Evolutionary conservation across 1,140 invertebrate genomes (phyloP), one percentile per base, ranked within the genome.

Genomic region (Cephus cinctus): DNA sequence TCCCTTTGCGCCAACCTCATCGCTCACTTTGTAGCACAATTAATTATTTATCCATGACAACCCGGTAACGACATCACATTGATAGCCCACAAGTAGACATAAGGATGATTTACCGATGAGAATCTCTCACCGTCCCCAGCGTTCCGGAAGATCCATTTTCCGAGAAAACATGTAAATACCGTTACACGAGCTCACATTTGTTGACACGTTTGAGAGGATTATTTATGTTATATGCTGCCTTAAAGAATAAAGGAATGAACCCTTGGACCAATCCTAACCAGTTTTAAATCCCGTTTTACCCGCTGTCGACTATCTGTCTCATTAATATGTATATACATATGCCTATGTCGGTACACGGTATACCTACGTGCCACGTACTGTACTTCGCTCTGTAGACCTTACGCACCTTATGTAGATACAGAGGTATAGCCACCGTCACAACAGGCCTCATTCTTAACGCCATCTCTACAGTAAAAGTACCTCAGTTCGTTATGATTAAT

Each of bases 161-260:
- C 22, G 9, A 15, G 6, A n/a, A 19, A 23, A 21, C 39, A 41
- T 41, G 39, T 41, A 41, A 4, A 41, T 41, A 38, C 35, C n/a
- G 39, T 23, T 41, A 41, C 2, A 41, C 39, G 39, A 5, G 39
- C 20, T 8, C 22, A 14, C 12, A 5, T 12, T 41, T 19, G 39
- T 41, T 41, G 39, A 41, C 39, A 41, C 20, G 39, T 41, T 41
- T 41, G 39, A 41, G 12, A 41, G 18, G 22, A 41, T 20, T 41
- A 41, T 41, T 23, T 19, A 41, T 41, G 39, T 41, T 41, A 41
- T 41, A 12, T 27, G 25, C 25, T 27, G n/a, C 25, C 15, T 41
- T 41, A 19, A 41, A 15, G 20, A 41, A 41, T 41, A 41, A 41
- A 41, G 39, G 39, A 41, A 41, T 41, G 39, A 41, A 41, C 39